phyloP scores from a whole-genome alignment of 2,113 vertebrate genomes.

The Bos indicus region DNA sequence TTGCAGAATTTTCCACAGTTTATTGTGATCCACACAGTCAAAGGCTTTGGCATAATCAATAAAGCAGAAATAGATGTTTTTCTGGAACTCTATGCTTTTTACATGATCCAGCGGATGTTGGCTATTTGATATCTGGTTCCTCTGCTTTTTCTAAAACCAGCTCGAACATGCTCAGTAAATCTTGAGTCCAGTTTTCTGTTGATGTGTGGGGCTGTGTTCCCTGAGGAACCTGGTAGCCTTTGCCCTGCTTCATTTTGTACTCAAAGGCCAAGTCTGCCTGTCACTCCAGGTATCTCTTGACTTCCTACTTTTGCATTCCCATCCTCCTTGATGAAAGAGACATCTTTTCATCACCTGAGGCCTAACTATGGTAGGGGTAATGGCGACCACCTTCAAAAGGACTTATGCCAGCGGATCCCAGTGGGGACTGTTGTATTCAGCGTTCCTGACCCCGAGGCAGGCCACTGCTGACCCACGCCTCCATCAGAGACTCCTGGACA shows the following conservation, averaged over 20 bases:
- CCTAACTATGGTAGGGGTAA: background rate
- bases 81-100: too few species aligned
- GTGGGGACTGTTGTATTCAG: background rate
- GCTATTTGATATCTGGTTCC: too few species aligned
- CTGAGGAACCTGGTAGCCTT: background rate
- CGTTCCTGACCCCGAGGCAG: background rate
- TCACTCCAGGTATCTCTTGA: background rate
- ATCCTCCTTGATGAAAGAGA: background rate
- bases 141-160: too few species aligned
- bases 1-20: too few species aligned
- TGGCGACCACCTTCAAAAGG: fast-evolving
- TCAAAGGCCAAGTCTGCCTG: background rate
- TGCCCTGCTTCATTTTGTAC: background rate
- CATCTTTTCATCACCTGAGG: background rate
- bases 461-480: background rate
- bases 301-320: background rate
- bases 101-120: too few species aligned
- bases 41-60: too few species aligned
- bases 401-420: background rate
- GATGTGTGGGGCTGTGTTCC: background rate
- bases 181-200: background rate
- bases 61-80: too few species aligned
- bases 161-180: background rate
- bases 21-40: too few species aligned
- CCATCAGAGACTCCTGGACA: background rate